Evolutionary conservation across 1,140 invertebrate genomes (phyloP), one percentile per base, ranked within the genome.

Genomic region (Drosophila baimaii): DNA sequence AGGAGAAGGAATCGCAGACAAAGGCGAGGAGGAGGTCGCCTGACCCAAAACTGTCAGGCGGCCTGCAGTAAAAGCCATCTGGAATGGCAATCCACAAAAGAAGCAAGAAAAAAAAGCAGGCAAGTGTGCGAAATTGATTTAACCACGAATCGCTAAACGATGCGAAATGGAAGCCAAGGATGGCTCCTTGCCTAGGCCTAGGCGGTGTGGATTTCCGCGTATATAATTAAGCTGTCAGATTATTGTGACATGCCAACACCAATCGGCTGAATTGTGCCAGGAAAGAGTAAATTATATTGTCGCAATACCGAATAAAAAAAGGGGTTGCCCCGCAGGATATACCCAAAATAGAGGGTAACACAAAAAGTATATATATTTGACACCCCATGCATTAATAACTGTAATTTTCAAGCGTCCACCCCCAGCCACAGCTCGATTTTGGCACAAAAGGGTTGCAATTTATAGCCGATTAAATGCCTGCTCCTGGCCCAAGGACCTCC

Each of bases 171-270:
- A 41, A 68, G 41, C 68, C 27, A 65, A 70, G 64, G 47, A 73
- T 74, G 75, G 44, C n/a, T n/a, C n/a, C n/a, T n/a, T n/a, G n/a
- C 56, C 57, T 58, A 61, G 74, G 70, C 61, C 33, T n/a, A n/a
- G 35, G 37, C 46, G 55, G 70, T 88, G 62, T 88, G 81, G 81
- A 88, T 88, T 62, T 83, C 77, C 77, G 77, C 88, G 81, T 85
- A 35, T 85, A 91, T 91, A 91, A 91, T 91, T 91, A 91, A 90
- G 81, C 74, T 91, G 89, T 91, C 89, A 78, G 89, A 91, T 91
- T 91, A 90, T 91, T 91, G 75, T 91, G 89, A 91, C 89, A 91
- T 77, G 79, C 56, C 76, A 69, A 37, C 79, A 90, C 81, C 68
- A 71, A 58, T n/a, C 46, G 54, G 63, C 69, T 55, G 27, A 31